Conservation (phyloP, 2,113 vertebrate species). For the Mellivora capensis region DNA sequence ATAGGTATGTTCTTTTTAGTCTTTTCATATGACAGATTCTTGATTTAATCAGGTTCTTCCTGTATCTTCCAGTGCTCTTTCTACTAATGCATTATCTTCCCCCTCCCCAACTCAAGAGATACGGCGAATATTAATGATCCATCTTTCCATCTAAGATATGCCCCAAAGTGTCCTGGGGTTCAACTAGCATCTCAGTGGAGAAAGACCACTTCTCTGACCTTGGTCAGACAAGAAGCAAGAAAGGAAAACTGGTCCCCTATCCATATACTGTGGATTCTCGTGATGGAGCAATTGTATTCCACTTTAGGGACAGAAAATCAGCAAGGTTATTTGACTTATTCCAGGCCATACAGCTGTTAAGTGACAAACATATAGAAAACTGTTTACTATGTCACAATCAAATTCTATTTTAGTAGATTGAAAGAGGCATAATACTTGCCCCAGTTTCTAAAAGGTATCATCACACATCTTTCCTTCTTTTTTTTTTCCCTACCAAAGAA, state of each 20-base stretch:
- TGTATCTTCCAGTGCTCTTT: not conserved
- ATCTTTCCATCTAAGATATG: not conserved
- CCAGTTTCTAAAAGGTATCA: not conserved
- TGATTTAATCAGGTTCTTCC: conserved; percentile 1
- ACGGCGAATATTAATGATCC: not conserved
- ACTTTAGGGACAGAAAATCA: not conserved
- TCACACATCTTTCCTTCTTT: not conserved
- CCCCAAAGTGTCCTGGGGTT: not conserved
- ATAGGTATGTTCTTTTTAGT: not conserved
- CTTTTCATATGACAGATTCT: not conserved
- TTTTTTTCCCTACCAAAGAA: not conserved
- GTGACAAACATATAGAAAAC: not conserved
- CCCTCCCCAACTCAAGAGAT: not conserved
- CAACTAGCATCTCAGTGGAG: not conserved
- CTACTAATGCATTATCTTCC: not conserved
- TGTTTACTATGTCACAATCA: not conserved
- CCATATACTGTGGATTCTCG: not conserved
- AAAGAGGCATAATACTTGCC: not conserved
- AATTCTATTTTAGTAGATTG: not conserved
- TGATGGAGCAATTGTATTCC: not conserved
- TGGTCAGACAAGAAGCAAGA: not conserved
- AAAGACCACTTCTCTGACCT: not conserved
- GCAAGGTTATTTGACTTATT: not conserved
- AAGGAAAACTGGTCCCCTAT: not conserved
- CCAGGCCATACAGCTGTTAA: not conserved